Conservation (phyloP, 64 coral and sea anemone species). For the Actinia tenebrosa region DNA sequence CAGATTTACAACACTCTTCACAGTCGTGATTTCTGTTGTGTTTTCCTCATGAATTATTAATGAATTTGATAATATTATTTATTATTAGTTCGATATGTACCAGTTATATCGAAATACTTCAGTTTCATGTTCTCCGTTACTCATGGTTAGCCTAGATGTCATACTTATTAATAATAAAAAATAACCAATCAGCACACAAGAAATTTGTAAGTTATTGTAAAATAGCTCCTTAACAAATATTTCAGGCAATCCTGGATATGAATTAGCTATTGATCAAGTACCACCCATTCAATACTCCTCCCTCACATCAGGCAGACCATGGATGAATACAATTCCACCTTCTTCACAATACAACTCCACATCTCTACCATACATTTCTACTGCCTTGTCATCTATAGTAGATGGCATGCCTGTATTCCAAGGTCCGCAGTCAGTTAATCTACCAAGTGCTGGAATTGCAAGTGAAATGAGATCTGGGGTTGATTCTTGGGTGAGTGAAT, state of each 20-base stretch:
- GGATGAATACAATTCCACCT: background rate
- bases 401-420: slow-evolving; percentile 25
- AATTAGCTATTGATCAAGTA: slow-evolving; percentile 55
- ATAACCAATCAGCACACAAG: no score
- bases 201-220: no score
- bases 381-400: background rate
- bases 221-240: slow-evolving; percentile 44
- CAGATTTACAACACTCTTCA: no score
- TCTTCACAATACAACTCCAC: slow-evolving; percentile 18
- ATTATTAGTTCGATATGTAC: no score
- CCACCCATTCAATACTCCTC: slow-evolving; percentile 40
- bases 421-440: slow-evolving; percentile 25
- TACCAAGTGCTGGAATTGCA: slow-evolving; percentile 23
- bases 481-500: slow-evolving; percentile 36
- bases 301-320: slow-evolving; percentile 30
- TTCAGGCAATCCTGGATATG: slow-evolving; percentile 72
- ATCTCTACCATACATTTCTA: slow-evolving; percentile 52
- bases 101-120: no score
- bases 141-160: no score
- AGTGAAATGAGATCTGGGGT: slow-evolving; percentile 13
- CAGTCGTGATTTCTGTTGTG: no score
- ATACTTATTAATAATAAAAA: no score
- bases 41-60: no score
- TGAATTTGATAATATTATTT: no score
- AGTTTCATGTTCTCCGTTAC: no score